phyloP scores from a whole-genome alignment of 2,113 vertebrate species.

The Tyrannus savana region DNA sequence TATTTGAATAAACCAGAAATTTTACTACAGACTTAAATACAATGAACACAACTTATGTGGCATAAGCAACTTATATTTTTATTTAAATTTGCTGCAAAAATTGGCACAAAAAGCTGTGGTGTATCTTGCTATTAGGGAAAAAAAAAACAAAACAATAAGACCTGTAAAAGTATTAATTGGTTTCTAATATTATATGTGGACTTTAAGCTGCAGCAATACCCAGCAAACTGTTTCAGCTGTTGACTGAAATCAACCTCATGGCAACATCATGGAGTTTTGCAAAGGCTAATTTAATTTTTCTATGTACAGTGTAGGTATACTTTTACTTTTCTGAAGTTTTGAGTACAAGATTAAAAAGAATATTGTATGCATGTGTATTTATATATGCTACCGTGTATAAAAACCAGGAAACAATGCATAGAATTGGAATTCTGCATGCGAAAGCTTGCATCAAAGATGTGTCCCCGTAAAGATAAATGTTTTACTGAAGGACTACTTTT shows the following conservation, averaged over 20 bases:
- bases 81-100: neutral
- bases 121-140: neutral
- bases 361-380: neutral
- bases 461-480: neutral
- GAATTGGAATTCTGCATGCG: neutral
- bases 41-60: neutral
- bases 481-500: neutral
- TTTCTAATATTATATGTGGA: neutral
- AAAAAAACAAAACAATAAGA: neutral
- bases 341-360: neutral
- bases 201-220: neutral
- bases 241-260: neutral
- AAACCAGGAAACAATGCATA: neutral
- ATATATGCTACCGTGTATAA: neutral
- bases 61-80: neutral
- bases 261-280: rapidly evolving
- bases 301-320: neutral
- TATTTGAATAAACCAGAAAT: neutral
- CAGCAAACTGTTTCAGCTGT: neutral
- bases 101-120: neutral
- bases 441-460: neutral
- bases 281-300: neutral
- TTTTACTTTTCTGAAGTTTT: neutral
- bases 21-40: neutral
- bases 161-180: neutral